A percentile compares a stretch with the other conserved stretches of the same genome.
Conservation (phyloP, 2,113 vertebrate genomes). For the Nycticorax nycticorax region DNA sequence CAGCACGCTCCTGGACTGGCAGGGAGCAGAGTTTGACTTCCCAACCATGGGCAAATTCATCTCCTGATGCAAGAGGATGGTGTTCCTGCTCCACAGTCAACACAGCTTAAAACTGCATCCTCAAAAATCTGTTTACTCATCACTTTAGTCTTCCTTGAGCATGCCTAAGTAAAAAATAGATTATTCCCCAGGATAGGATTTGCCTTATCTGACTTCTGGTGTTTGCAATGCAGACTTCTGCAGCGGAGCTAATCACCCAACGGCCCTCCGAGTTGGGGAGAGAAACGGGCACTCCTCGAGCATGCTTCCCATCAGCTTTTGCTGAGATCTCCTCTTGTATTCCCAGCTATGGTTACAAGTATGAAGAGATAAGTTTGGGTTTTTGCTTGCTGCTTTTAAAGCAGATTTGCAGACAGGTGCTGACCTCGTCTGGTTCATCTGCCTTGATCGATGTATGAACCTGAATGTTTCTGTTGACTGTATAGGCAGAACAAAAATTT, state of each 20-base stretch:
- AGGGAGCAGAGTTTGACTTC: constrained; percentile 6
- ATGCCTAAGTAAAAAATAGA: constrained; percentile 40
- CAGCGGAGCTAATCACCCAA: neutral
- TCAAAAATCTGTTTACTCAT: constrained; percentile 50
- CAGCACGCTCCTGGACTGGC: neutral
- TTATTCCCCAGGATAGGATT: neutral
- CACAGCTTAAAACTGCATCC: neutral
- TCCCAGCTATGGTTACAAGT: neutral
- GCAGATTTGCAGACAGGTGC: neutral
- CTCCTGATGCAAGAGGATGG: constrained; percentile 1
- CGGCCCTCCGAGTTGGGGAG: neutral
- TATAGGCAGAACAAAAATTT: neutral
- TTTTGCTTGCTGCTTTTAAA: neutral
- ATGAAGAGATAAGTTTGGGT: rapidly evolving
- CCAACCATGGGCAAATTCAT: constrained; percentile 12
- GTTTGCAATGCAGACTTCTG: neutral
- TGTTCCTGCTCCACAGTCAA: neutral
- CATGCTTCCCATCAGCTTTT: neutral
- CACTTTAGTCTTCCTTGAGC: constrained; percentile 36
- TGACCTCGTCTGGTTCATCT: neutral
- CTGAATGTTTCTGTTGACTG: rapidly evolving
- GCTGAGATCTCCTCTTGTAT: neutral
- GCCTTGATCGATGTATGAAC: rapidly evolving
- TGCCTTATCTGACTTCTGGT: constrained; percentile 34
- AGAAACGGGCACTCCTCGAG: neutral